Evolutionary conservation across 2,888 invertebrate genomes (phyloP).

Genomic region (Augochlorella aurata): DNA sequence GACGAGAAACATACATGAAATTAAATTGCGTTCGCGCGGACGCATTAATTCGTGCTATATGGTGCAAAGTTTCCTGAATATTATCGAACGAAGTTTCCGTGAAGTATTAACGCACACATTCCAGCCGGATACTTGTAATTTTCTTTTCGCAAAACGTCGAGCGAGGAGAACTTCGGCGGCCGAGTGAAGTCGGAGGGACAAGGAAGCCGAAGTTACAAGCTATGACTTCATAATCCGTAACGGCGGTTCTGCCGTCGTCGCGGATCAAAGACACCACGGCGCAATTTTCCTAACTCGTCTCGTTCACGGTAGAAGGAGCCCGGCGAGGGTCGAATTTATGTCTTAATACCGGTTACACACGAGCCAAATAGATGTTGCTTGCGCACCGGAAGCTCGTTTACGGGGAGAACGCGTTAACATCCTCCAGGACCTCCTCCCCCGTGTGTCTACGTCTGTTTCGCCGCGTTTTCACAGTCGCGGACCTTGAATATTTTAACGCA

Average conservation of each 20-base stretch:
- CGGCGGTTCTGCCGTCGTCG: slow-evolving; percentile 12
- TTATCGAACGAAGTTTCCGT: neutral
- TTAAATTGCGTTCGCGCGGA: neutral
- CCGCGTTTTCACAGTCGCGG: slow-evolving; percentile 33
- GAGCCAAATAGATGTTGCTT: neutral
- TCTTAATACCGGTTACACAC: slow-evolving; percentile 18
- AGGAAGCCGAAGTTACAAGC: slow-evolving; percentile 11
- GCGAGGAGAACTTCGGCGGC: neutral
- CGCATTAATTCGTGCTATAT: neutral
- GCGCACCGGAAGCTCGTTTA: slow-evolving; percentile 40
- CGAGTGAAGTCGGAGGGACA: neutral
- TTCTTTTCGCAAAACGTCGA: neutral
- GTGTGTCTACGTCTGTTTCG: neutral
- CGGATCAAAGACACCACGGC: slow-evolving; percentile 7
- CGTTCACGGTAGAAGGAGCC: slow-evolving; percentile 3
- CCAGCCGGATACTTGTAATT: neutral
- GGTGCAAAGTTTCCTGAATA: neutral
- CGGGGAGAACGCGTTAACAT: neutral
- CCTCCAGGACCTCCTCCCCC: neutral
- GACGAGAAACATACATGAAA: neutral
- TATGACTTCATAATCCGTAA: slow-evolving; percentile 12
- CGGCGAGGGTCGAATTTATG: slow-evolving; percentile 11
- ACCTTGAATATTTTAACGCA: slow-evolving; percentile 61
- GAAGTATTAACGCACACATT: neutral
- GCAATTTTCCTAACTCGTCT: slow-evolving; percentile 2